These are phyloP conservation scores for Porphyrio hochstetteri DNA, from an alignment of 2,113 vertebrate species.

Conservation along the genomic window DNA sequence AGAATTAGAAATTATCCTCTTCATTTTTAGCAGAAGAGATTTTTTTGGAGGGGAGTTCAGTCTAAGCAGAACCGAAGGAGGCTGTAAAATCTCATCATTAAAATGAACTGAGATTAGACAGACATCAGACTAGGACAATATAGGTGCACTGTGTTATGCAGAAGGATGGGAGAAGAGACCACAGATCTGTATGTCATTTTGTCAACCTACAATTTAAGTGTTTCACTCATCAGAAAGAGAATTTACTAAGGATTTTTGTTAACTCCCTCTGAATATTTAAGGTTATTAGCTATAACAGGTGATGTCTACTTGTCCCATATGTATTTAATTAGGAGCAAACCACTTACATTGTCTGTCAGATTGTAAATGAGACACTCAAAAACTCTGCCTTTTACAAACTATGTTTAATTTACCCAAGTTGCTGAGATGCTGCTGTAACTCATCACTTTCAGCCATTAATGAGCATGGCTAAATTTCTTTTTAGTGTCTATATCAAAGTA, in stretches of 20 bases:
- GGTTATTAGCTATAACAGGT: not conserved
- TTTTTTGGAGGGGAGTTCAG: not conserved
- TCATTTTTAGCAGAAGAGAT: not conserved
- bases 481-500: not conserved
- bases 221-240: not conserved
- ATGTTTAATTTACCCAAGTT: not conserved
- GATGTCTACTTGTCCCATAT: not conserved
- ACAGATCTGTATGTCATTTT: not conserved
- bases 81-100: not conserved
- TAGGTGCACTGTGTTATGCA: not conserved
- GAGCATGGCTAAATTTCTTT: not conserved
- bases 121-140: not conserved
- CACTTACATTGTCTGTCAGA: not conserved
- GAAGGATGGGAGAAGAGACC: not conserved
- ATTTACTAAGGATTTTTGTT: not conserved
- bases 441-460: not conserved
- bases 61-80: not conserved
- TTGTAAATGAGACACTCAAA: not conserved
- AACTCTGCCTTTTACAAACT: not conserved
- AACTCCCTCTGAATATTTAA: not conserved
- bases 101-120: not conserved
- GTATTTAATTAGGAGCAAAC: not conserved
- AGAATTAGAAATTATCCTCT: not conserved
- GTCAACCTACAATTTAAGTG: not conserved
- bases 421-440: not conserved